Base-by-base conservation (phyloP, 2,888 invertebrate species). In the Eristalinus sepulchralis region DNA sequence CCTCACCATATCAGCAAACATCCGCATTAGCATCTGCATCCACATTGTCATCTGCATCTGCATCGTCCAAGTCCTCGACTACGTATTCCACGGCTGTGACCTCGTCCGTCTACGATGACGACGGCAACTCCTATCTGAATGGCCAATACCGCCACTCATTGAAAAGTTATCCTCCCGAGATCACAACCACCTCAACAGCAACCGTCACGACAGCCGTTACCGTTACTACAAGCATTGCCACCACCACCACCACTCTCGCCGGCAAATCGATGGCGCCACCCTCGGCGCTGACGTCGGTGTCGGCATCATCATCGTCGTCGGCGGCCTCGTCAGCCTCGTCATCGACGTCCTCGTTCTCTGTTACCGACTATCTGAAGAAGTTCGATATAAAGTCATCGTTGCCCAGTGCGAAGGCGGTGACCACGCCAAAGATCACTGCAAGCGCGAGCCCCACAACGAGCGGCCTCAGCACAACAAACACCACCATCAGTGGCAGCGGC, bases 181-280 rank as follows among this genome's bases (percentile, higher is more conserved):
- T 85, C 83, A 88, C 75, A 83, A 72, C 79, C 84, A 85, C 87
- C 66, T 55, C 78, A 10, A 73, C 73, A 81, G 73, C 79, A 83
- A 84, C 81, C 82, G 39, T 64, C 66, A 78, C 79, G 13, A 27
- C 60, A 70, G 66, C 76, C 76, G 62, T 70, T 75, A 76, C 72
- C 64, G 17, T 53, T 22, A 68, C 68, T 22, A 66, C 75, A 39
- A 78, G 68, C 72, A 71, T 27, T 66, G 67, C 66, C 62, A 63
- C 55, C 71, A 77, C 63, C 57, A 79, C 39, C 20, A 82, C 72
- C 68, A 76, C 57, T 70, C 76, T 71, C 81, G 59, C 34, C 59
- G 55, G 36, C 63, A 76, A 31, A n/a, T 63, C 66, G 24, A 76
- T 77, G 36, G 76, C 81, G 60, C 60, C 79, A 60, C 75, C 27